These are phyloP conservation scores for Leptodactylus fuscus DNA, from an alignment of 2,113 vertebrate genomes.

Conservation along the genomic window DNA sequence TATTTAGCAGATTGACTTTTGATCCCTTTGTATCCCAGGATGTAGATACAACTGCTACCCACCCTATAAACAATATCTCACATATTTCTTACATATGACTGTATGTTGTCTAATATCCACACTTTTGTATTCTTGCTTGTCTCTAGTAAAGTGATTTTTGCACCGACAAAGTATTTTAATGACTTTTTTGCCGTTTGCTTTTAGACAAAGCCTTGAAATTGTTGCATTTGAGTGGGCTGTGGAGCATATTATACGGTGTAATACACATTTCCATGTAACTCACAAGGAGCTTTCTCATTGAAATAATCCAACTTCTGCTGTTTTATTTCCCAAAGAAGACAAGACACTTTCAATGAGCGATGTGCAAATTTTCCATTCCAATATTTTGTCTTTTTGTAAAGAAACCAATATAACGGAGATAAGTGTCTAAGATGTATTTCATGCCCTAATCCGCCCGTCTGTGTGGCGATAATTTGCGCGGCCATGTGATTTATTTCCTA, in stretches of 20 bases:
- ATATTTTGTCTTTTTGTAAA: background rate
- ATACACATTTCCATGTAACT: background rate
- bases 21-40: too few relatives aligned
- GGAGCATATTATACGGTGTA: background rate
- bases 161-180: too few relatives aligned
- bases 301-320: background rate
- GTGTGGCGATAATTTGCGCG: background rate
- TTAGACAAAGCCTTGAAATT: constrained; percentile 13
- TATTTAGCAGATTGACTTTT: too few relatives aligned
- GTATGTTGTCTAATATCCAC: background rate
- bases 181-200: background rate
- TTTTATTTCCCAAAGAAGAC: background rate
- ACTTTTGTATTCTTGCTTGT: background rate
- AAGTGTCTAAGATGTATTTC: background rate
- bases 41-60: too few relatives aligned
- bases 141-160: background rate
- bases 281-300: background rate
- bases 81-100: background rate
- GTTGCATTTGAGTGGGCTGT: background rate
- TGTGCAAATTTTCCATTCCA: background rate
- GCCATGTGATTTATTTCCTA: constrained; percentile 13
- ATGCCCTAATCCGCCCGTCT: background rate
- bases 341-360: background rate
- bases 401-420: background rate
- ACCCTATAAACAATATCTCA: too few relatives aligned